Percentiles rank a stretch among this genome's conserved stretches.
Evolutionary conservation across 2,797 vertebrate genomes (phyloP).

Genomic region (Cirrhinus molitorella): DNA sequence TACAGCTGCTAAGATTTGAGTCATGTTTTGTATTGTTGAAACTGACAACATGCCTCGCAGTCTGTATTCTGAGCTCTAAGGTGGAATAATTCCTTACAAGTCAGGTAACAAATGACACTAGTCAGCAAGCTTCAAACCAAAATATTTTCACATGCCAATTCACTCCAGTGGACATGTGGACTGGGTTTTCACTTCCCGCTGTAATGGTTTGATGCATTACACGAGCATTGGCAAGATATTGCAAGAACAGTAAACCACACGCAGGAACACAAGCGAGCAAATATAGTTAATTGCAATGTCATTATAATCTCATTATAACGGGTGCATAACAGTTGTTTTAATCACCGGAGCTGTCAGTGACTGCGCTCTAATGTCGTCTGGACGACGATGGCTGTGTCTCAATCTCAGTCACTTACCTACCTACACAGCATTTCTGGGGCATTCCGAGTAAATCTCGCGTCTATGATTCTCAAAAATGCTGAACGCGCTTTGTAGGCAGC

Average conservation of each 20-base stretch:
- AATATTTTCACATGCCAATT: background rate
- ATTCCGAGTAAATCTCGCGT: background rate
- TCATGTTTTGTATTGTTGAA: background rate
- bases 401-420: background rate
- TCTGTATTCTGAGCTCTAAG: background rate
- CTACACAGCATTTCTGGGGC: slow-evolving; percentile 2
- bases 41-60: background rate
- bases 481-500: slow-evolving; percentile 8
- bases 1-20: background rate
- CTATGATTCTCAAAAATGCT: background rate
- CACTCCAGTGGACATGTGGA: slow-evolving; percentile 5
- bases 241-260: slow-evolving; percentile 7
- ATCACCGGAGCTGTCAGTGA: slow-evolving; percentile 12
- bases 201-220: background rate
- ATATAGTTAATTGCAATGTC: slow-evolving; percentile 15
- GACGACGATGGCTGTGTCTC: background rate
- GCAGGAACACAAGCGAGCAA: background rate
- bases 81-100: background rate
- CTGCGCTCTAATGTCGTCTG: background rate
- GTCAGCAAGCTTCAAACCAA: slow-evolving; percentile 3
- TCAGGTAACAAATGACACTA: background rate
- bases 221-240: background rate
- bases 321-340: slow-evolving; percentile 14
- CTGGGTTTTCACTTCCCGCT: background rate
- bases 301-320: slow-evolving; percentile 12